phyloP scores from a whole-genome alignment of 2,113 vertebrate species.

The Erpornis zantholeuca region DNA sequence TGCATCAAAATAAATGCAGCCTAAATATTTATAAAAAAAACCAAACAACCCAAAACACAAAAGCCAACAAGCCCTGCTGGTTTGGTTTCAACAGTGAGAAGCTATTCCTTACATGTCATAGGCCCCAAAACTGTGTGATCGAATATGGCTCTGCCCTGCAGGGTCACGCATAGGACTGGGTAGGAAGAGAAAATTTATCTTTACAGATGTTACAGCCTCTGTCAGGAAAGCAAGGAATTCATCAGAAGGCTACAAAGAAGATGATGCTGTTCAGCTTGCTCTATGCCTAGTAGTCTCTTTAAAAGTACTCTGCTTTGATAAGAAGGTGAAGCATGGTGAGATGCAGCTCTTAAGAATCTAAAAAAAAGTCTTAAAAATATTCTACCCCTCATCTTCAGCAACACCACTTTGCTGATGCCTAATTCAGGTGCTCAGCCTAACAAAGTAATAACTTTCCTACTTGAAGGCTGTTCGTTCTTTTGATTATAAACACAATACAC shows the following conservation, averaged over 20 bases:
- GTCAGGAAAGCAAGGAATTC: neutral
- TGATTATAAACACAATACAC: neutral
- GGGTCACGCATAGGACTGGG: accelerated
- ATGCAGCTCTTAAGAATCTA: neutral
- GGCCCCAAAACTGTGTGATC: neutral
- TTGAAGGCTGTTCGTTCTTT: neutral
- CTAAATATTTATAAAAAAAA: neutral
- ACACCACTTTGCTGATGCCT: neutral
- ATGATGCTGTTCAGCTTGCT: neutral
- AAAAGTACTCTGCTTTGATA: neutral
- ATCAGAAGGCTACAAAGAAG: neutral
- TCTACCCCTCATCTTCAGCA: neutral
- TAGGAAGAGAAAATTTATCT: neutral
- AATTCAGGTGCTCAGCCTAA: neutral
- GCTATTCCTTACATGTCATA: neutral
- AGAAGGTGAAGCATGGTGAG: neutral
- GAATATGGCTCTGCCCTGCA: neutral
- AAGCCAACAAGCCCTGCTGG: neutral
- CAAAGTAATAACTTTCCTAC: neutral
- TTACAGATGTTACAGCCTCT: neutral
- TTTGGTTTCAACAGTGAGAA: neutral
- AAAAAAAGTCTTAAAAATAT: neutral
- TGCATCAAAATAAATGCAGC: neutral
- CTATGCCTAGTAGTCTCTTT: accelerated
- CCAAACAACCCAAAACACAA: too few relatives aligned